Base-by-base conservation (phyloP, 2,113 vertebrate genomes). In the Chloroceryle aenea region DNA sequence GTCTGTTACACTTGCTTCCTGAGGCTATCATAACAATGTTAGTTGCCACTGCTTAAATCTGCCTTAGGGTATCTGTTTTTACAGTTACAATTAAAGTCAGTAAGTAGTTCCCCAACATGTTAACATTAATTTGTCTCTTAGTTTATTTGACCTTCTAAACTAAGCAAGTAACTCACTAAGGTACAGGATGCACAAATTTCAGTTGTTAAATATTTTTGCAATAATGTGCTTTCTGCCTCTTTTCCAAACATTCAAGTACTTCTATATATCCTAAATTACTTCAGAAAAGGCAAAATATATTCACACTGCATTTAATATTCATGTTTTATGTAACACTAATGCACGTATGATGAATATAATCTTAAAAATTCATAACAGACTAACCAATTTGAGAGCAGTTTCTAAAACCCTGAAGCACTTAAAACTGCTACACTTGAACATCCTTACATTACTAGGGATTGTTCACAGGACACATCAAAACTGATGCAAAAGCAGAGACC, bases 141-240 rank as follows among this genome's bases (percentile, higher is more conserved):
- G 98, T 98, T 98, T 98, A 98, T 98, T 92, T 98, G 97, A 98
- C 98, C 97, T 96, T 95, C 97, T 97, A 97, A 97, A 97, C 96
- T 93, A 94, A 97, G 94, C 93, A 92, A 97, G 95, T 94, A 96
- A 97, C 95, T 95, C 58, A 94, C 95, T 61, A 89, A 96, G 90
- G 93, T 96, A 89, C 93, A 64, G 36, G 88, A 95, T 75, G 30
- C 47, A 91, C 93, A 73, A 97, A 89, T 90, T 90, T 93, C 85
- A 82, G 29, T 55, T 19, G 3, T 29, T 69, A 50, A 3, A 14
- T 2, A 1, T 34, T 87, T 76, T 42, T 48, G 55, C 55, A 90
- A 40, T 71, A 97, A 92, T 4, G 0, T 67, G 40, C 59, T 73
- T 90, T 91, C 64, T 87, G 59, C 67, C 93, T 91, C 69, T 96